phyloP scores from a whole-genome alignment of 2,113 vertebrate species.

The Myrmecophaga tridactyla region DNA sequence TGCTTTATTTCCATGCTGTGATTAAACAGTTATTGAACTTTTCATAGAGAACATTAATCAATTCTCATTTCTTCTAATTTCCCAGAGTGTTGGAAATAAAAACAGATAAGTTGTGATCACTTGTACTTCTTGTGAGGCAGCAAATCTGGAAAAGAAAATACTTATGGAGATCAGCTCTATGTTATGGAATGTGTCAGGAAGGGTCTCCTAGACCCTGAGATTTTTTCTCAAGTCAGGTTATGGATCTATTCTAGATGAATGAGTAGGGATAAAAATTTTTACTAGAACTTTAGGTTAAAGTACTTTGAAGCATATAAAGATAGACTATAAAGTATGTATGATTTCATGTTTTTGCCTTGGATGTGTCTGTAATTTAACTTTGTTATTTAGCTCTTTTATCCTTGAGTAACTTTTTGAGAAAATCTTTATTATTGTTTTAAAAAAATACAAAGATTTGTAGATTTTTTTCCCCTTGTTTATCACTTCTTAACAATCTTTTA shows the following conservation, averaged over 20 bases:
- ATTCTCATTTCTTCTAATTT: conserved; percentile 55
- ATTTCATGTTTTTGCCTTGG: not conserved
- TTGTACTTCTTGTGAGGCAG: conserved; percentile 28
- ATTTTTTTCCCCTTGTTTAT: not conserved
- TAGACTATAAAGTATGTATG: not conserved
- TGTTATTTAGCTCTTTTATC: not conserved
- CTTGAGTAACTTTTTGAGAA: not conserved
- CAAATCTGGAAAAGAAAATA: conserved; percentile 10
- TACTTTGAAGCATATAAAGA: not conserved
- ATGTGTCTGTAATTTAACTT: not conserved
- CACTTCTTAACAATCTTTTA: not conserved
- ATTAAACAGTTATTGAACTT: conserved; percentile 69
- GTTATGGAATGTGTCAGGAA: not conserved
- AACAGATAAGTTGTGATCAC: conserved; percentile 52
- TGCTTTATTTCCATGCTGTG: conserved; percentile 52
- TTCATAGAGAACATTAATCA: conserved; percentile 46
- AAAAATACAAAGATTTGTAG: not conserved
- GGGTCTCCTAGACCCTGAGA: not conserved
- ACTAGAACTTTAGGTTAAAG: not conserved
- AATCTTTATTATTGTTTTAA: not conserved
- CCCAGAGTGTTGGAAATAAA: conserved; percentile 60
- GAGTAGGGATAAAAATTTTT: not conserved
- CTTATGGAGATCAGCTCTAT: not conserved
- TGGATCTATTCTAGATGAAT: not conserved
- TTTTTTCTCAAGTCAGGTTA: conserved; percentile 26